phyloP scores from a whole-genome alignment of 2,113 vertebrate species.

The Lophius piscatorius region DNA sequence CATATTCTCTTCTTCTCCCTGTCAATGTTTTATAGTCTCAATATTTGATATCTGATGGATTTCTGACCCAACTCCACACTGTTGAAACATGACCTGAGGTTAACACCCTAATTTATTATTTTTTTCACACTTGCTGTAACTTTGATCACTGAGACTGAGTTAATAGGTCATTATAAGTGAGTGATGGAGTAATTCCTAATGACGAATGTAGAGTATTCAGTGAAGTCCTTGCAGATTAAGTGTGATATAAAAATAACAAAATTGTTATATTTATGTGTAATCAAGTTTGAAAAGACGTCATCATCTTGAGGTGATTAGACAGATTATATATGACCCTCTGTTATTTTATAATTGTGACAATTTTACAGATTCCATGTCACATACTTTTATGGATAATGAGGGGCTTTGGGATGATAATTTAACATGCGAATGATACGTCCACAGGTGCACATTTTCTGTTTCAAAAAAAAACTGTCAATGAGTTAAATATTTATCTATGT shows the following conservation, averaged over 20 bases:
- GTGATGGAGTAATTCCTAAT: slow-evolving; percentile 78
- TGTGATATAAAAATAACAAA: slow-evolving; percentile 77
- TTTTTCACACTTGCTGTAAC: slow-evolving; percentile 72
- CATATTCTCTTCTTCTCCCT: slow-evolving; percentile 16
- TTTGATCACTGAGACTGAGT: slow-evolving; percentile 72
- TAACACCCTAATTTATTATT: slow-evolving; percentile 78
- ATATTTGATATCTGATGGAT: slow-evolving; percentile 44
- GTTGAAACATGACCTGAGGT: slow-evolving; percentile 55
- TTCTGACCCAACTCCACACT: slow-evolving; percentile 58
- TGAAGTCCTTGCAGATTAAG: slow-evolving; percentile 72
- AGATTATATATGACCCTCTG: slow-evolving; percentile 67
- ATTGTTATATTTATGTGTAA: slow-evolving; percentile 74
- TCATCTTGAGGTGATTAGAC: slow-evolving; percentile 60
- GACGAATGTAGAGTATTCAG: slow-evolving; percentile 62
- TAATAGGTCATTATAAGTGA: slow-evolving; percentile 80
- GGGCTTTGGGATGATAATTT: slow-evolving; percentile 3
- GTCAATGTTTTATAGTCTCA: slow-evolving; percentile 16
- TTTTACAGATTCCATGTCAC: slow-evolving; percentile 61
- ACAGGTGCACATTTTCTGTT: too few relatives aligned
- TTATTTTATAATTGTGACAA: slow-evolving; percentile 62
- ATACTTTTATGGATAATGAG: slow-evolving; percentile 57
- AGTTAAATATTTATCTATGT: too few relatives aligned
- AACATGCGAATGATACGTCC: too few relatives aligned
- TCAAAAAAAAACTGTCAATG: too few relatives aligned
- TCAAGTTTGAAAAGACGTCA: slow-evolving; percentile 78